These are phyloP conservation scores for Zophobas morio DNA, from an alignment of 1,140 invertebrate genomes.

Conservation along the genomic window DNA sequence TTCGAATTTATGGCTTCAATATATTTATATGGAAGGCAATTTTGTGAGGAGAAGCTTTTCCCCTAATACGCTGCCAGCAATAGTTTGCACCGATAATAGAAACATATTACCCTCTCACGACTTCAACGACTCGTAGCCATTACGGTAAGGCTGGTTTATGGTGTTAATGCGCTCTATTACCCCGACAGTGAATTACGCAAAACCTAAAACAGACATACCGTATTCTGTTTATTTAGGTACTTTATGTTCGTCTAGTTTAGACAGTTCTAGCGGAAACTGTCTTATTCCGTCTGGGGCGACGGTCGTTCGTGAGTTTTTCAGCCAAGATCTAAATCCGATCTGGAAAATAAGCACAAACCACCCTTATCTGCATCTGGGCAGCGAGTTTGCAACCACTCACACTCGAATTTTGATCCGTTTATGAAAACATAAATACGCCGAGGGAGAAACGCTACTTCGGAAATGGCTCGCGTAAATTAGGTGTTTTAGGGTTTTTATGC, in stretches of 20 bases:
- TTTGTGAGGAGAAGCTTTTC: constrained; percentile 60
- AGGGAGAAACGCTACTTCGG: neutral
- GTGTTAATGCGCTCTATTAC: constrained; percentile 68
- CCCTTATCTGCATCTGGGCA: constrained; percentile 8
- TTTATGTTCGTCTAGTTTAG: neutral
- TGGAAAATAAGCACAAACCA: constrained; percentile 1
- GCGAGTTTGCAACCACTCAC: constrained; percentile 1
- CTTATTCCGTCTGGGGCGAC: neutral
- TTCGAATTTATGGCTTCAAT: constrained; percentile 66
- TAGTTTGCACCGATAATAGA: constrained; percentile 67
- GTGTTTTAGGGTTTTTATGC: neutral
- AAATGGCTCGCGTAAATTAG: neutral
- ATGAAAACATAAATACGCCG: neutral
- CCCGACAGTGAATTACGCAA: constrained; percentile 60
- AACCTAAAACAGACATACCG: constrained; percentile 48
- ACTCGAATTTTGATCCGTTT: constrained; percentile 5
- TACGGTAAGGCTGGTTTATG: constrained; percentile 68
- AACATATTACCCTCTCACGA: constrained; percentile 68
- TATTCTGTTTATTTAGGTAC: constrained; percentile 17
- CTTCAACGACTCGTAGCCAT: constrained; percentile 67
- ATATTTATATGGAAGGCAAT: constrained; percentile 69
- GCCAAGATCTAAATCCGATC: neutral
- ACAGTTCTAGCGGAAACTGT: constrained; percentile 2
- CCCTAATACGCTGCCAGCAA: constrained; percentile 62
- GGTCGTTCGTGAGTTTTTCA: neutral